phyloP scores from a whole-genome alignment of 2,888 invertebrate genomes.

The Conistra vaccinii region DNA sequence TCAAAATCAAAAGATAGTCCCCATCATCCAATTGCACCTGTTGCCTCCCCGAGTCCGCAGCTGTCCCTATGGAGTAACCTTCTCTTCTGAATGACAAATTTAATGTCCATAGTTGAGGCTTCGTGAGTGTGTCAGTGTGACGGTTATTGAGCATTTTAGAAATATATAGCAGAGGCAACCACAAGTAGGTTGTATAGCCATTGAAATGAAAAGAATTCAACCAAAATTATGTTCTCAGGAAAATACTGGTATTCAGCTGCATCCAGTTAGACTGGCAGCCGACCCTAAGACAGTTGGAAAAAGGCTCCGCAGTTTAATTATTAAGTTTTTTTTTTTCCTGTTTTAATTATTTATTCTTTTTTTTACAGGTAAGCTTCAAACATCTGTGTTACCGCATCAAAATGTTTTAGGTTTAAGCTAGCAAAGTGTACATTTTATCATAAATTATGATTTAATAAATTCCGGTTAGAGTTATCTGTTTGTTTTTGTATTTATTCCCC shows the following conservation, averaged over 20 bases:
- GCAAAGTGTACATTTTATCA: conserved; percentile 78
- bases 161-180: too few species aligned
- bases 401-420: conserved; percentile 81
- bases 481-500: neutral
- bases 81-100: neutral
- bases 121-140: neutral
- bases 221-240: neutral
- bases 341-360: conserved; percentile 8
- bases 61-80: neutral
- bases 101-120: neutral
- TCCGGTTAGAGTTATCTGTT: conserved; percentile 65
- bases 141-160: neutral
- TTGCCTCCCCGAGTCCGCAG: too few species aligned
- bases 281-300: too few species aligned
- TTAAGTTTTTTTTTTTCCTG: neutral
- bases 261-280: neutral
- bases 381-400: conserved; percentile 68
- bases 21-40: too few species aligned
- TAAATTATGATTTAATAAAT: conserved; percentile 78
- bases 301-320: neutral
- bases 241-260: neutral
- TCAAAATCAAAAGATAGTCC: too few species aligned
- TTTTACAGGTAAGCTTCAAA: conserved; percentile 71
- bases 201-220: neutral
- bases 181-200: neutral